Conservation (phyloP, 2,888 invertebrate genomes). For the Pseudoips prasinana region DNA sequence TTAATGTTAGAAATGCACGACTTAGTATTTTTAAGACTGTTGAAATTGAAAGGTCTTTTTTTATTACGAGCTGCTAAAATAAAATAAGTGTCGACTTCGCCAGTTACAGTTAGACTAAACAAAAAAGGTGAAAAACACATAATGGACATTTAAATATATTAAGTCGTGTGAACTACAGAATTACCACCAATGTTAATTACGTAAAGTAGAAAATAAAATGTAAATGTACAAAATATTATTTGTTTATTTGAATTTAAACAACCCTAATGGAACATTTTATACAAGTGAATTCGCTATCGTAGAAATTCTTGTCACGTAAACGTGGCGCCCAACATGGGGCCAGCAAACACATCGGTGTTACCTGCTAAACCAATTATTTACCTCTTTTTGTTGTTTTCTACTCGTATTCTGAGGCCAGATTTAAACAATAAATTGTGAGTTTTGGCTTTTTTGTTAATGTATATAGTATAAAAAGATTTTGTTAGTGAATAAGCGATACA, state of each 20-base stretch:
- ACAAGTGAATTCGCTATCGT: constrained; percentile 22
- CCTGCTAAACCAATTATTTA: constrained; percentile 38
- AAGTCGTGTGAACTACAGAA: neutral
- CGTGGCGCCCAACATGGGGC: constrained; percentile 37
- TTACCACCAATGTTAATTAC: neutral
- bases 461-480: too few species aligned
- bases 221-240: constrained; percentile 3
- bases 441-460: too few species aligned
- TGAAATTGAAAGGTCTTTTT: too few species aligned
- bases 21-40: too few species aligned
- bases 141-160: neutral
- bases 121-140: too few species aligned
- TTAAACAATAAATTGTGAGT: constrained; percentile 1
- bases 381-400: constrained; percentile 22
- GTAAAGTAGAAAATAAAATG: constrained; percentile 3
- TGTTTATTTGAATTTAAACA: constrained; percentile 15
- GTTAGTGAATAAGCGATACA: too few species aligned
- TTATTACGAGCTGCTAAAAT: too few species aligned
- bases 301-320: constrained; percentile 41
- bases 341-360: constrained; percentile 38
- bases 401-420: constrained; percentile 5
- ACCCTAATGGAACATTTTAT: constrained; percentile 19
- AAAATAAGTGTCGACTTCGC: too few species aligned
- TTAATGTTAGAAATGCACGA: too few species aligned
- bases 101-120: too few species aligned